Conservation (phyloP, 2,888 invertebrate genomes). For the Synanthedon tipuliformis region DNA sequence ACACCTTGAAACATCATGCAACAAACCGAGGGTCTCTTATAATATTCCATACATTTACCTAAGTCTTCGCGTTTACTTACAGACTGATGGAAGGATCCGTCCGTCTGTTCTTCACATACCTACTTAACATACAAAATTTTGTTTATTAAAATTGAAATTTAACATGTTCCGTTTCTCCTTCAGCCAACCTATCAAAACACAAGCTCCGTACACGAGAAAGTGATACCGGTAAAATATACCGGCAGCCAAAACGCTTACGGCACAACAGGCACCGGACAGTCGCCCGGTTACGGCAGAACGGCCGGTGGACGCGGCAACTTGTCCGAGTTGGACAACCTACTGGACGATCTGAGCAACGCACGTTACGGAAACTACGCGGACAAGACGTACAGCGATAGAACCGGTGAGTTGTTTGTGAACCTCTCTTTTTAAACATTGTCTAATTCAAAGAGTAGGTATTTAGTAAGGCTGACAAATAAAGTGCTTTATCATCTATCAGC, state of each 20-base stretch:
- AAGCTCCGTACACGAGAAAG: constrained; percentile 51
- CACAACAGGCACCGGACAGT: constrained; percentile 21
- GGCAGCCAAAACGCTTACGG: constrained; percentile 27
- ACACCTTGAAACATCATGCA: no score
- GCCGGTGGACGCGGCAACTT: constrained; percentile 74
- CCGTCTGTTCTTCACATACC: no score
- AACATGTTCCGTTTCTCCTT: constrained; percentile 23
- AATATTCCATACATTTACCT: no score
- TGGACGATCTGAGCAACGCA: constrained; percentile 91
- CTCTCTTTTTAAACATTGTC: no score
- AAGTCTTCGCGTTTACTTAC: no score
- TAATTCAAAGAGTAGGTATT: no score
- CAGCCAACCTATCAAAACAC: constrained; percentile 78
- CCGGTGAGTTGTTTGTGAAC: constrained; percentile 30
- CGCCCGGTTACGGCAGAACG: constrained; percentile 44
- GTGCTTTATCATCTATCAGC: no score
- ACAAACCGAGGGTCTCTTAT: no score
- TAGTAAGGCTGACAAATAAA: no score
- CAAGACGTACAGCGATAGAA: constrained; percentile 40
- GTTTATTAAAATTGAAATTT: background rate
- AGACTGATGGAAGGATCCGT: no score
- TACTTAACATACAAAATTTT: background rate
- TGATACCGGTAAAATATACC: constrained; percentile 53
- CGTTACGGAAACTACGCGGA: constrained; percentile 59
- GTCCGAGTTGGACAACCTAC: constrained; percentile 89